Base-by-base conservation (phyloP, 30 jellyfish, hydroid and myxozoan genomes). In the Turritopsis rubra region DNA sequence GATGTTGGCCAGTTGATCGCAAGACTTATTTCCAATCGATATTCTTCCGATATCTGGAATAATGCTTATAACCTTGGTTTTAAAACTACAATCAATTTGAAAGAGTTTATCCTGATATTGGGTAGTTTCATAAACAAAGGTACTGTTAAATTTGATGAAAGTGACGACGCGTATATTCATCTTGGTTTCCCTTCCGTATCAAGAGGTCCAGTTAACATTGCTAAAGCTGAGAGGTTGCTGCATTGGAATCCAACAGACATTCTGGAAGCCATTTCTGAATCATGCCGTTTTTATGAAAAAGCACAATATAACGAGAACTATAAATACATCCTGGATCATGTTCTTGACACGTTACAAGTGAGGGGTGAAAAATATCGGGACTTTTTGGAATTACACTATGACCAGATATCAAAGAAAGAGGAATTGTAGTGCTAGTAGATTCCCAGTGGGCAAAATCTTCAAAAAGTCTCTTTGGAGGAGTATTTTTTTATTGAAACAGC, bases 171-270 rank as follows among this genome's bases (percentile, higher is more conserved):
- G 5, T 24, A n/a, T 18, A 71, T 52, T 8, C 20, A 52, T 28
- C 65, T 25, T 60, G 88, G 92, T 28, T 53, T 85, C 30, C 92
- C 92, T 16, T 65, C 92, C 21, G 86, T 73, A 28, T 0, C 89
- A 0, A 29, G 41, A 1, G 92, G 92, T 18, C 92, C 89, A 4
- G 53, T 85, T 13, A 90, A 85, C 54, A 85, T 85, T n/a, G 16
- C 65, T 18, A 54, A 65, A 13, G 92, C 92, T 20, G 52, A 13
- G 18, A 22, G 54, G 52, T 25, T 21, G 29, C 72, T 85, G 23
- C 72, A 77, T 24, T 85, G 92, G 92, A 60, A 73, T n/a, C 92
- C 92, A 52, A 85, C 89, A 16, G 54, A 52, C 29, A 25, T 75
- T 7, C 18, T 77, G 29, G 68, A 19, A 16, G 92, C 89, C 18